Evolutionary conservation across 2,888 invertebrate species (phyloP), one percentile per base, ranked within the genome.

Genomic region (Tenthredo scrophulariae): DNA sequence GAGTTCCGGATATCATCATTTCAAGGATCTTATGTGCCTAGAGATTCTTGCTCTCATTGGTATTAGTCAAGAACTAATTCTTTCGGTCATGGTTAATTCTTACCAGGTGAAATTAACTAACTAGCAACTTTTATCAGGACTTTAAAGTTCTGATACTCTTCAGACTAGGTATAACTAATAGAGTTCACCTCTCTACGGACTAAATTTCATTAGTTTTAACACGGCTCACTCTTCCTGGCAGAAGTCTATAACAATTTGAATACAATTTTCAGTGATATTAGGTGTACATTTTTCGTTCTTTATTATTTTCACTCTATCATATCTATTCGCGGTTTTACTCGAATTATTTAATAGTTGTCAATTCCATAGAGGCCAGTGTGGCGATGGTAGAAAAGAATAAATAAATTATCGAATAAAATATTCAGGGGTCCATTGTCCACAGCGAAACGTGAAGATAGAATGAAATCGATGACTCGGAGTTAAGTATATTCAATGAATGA

Each of bases 91-190:
- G 2, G 22, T 67, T 67, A 5, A 33, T 67, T 43, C 22, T 43
- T 18, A 13, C 37, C 37, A 37, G 5, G n/a, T 43, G 40, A 29
- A 29, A 74, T 40, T 74, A 43, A 22, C 22, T 37, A 43, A 26
- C 40, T 22, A 74, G 22, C n/a, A 74, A 74, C 72, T 74, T 74
- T 74, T 22, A 43, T 74, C 72, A 54, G 10, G 33, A 54, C 33
- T 54, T 77, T 22, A 77, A 77, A 77, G 77, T 77, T 54, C 15
- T 77, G 29, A 54, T 74, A 54, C 50, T 33, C 54, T 50, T n/a
- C 33, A 26, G 77, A 33, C 50, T 18, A 18, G 54, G 29, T 50
- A 29, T 7, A 29, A n/a, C 70, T 37, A 43, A 75, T 46, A 54
- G 18, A 77, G 37, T 50, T 62, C 26, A 54, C 18, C n/a, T 33